phyloP scores from a whole-genome alignment of 2,113 vertebrate species.

The Petroica traversi region DNA sequence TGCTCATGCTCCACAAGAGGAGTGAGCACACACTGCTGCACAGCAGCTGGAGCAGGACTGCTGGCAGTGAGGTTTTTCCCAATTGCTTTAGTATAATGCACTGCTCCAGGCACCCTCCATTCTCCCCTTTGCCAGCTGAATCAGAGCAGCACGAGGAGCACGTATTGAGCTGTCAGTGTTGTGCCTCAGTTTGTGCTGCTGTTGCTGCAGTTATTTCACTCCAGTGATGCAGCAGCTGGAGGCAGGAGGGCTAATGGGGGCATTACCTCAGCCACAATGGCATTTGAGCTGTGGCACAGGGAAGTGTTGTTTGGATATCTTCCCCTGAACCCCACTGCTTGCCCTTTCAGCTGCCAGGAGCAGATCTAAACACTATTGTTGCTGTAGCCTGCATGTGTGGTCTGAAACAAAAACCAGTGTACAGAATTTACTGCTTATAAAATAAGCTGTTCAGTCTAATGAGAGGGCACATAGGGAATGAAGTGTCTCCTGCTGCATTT shows the following conservation, averaged over 20 bases:
- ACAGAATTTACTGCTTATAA: not conserved
- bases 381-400: not conserved
- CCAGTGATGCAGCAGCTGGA: not conserved
- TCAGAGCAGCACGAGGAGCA: not conserved
- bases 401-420: not conserved
- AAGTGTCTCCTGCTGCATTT: not conserved
- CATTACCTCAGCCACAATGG: slow-evolving; percentile 10
- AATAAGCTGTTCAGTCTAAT: not conserved
- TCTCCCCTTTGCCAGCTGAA: not conserved
- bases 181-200: not conserved
- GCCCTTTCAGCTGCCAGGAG: slow-evolving; percentile 5
- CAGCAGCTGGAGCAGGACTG: not conserved
- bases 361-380: not conserved
- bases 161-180: not conserved
- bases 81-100: not conserved
- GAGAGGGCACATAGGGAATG: not conserved
- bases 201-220: not conserved
- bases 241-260: not conserved
- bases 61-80: not conserved
- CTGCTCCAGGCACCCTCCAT: not conserved
- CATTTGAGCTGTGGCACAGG: not conserved
- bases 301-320: not conserved
- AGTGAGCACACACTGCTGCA: not conserved
- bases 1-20: not conserved
- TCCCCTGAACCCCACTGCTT: not conserved